Conservation (phyloP, 2,888 invertebrate species). For the Carabus problematicus region DNA sequence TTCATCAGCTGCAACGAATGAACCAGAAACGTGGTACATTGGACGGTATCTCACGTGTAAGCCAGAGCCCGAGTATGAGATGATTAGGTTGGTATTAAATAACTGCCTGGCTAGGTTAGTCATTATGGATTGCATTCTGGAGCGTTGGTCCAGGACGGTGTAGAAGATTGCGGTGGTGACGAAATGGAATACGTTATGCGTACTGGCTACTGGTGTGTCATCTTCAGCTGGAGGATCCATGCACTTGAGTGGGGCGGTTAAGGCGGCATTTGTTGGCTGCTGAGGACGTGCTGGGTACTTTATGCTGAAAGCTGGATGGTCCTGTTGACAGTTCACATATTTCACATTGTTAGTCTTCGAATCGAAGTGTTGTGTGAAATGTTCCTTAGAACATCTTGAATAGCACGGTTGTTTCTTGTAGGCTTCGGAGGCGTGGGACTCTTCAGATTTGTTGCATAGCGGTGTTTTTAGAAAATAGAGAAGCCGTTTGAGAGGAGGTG, state of each 20-base stretch:
- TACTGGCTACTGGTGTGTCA: not conserved
- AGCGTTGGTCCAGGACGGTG: not conserved
- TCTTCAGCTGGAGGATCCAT: not conserved
- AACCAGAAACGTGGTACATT: not conserved
- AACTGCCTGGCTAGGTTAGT: not conserved
- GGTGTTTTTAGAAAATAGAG: too few relatives aligned
- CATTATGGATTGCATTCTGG: not conserved
- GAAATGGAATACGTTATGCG: not conserved
- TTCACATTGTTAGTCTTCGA: not conserved
- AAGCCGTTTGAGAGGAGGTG: too few relatives aligned
- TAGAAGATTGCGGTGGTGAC: not conserved
- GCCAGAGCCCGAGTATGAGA: not conserved
- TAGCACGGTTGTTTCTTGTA: not conserved
- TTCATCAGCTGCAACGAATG: not conserved
- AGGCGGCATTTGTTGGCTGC: not conserved
- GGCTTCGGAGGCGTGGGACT: not conserved
- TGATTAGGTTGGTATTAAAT: not conserved
- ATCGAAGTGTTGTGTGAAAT: not conserved
- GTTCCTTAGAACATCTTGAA: not conserved
- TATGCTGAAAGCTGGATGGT: not conserved
- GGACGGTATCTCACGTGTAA: not conserved
- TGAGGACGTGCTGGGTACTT: not conserved
- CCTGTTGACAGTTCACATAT: not conserved
- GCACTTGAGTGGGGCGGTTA: not conserved
- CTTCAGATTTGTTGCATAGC: not conserved